Evolutionary conservation across 1,140 invertebrate genomes (phyloP).

Genomic region (Rhyzopertha dominica): DNA sequence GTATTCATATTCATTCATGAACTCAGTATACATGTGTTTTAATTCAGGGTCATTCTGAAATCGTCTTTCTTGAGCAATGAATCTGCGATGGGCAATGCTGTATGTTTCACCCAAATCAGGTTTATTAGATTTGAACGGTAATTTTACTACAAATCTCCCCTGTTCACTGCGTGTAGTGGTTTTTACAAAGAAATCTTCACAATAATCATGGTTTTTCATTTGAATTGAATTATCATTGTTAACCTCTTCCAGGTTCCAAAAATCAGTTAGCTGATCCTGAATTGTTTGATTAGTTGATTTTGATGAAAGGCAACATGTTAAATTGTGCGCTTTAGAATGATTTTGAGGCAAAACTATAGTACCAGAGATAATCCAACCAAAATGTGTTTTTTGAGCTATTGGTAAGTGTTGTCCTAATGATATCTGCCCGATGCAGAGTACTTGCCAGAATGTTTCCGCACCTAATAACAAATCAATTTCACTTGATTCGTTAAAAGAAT

Average conservation of each 20-base stretch:
- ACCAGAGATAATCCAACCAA: slow-evolving; percentile 29
- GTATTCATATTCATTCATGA: no score
- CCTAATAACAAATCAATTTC: slow-evolving; percentile 29
- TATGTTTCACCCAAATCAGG: slow-evolving; percentile 21
- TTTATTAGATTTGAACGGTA: slow-evolving; percentile 26
- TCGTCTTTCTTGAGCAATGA: slow-evolving; percentile 24
- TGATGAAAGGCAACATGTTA: neutral
- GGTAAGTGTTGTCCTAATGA: slow-evolving; percentile 20
- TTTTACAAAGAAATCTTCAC: slow-evolving; percentile 21
- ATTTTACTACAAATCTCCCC: slow-evolving; percentile 26
- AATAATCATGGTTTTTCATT: slow-evolving; percentile 5
- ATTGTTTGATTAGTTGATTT: neutral
- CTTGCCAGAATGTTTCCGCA: slow-evolving; percentile 28
- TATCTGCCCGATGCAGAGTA: slow-evolving; percentile 24
- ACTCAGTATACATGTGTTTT: slow-evolving; percentile 25
- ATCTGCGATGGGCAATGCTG: slow-evolving; percentile 22
- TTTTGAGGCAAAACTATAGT: neutral
- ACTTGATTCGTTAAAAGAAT: slow-evolving; percentile 20
- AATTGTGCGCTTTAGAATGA: neutral
- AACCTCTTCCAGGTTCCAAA: slow-evolving; percentile 28
- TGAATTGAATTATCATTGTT: slow-evolving; percentile 1
- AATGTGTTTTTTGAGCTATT: slow-evolving; percentile 24
- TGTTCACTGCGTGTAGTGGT: slow-evolving; percentile 15
- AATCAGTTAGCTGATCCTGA: slow-evolving; percentile 30
- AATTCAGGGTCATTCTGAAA: slow-evolving; percentile 15